Evolutionary conservation across 2,113 vertebrate species (phyloP).

Genomic region (Cephalopholis sonnerati): DNA sequence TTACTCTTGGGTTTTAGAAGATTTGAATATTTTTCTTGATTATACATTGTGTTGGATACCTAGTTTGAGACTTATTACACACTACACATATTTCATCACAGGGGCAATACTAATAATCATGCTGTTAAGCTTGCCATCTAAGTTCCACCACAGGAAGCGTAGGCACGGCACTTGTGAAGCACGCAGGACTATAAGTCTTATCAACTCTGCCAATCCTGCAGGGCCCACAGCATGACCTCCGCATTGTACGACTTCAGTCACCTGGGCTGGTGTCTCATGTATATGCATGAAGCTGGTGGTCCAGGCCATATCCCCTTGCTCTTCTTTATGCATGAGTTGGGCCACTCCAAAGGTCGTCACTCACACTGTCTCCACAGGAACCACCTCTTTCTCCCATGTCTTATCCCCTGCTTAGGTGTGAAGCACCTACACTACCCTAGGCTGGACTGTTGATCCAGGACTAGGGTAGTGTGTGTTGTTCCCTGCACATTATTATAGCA

Average conservation of each 20-base stretch:
- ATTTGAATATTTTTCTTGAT: background rate
- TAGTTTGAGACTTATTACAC: background rate
- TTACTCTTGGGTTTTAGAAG: background rate
- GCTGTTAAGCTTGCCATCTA: background rate
- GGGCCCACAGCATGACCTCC: slow-evolving; percentile 55
- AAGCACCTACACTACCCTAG: background rate
- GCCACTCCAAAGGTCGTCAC: slow-evolving; percentile 63
- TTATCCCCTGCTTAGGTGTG: slow-evolving; percentile 21
- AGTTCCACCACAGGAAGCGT: slow-evolving; percentile 29
- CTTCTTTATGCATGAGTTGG: slow-evolving; percentile 82
- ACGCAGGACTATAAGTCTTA: slow-evolving; percentile 44
- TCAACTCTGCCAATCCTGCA: slow-evolving; percentile 50
- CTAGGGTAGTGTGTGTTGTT: too few species aligned
- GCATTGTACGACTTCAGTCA: slow-evolving; percentile 64
- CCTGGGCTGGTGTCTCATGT: slow-evolving; percentile 70
- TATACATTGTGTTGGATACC: background rate
- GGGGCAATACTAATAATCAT: slow-evolving; percentile 15
- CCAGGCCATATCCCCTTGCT: slow-evolving; percentile 62
- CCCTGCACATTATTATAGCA: background rate
- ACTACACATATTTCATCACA: background rate
- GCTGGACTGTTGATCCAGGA: background rate
- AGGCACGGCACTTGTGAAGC: slow-evolving; percentile 8
- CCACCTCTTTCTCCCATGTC: slow-evolving; percentile 35
- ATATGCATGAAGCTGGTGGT: slow-evolving; percentile 74
- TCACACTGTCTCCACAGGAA: slow-evolving; percentile 55